Percentiles rank a stretch among this genome's conserved stretches.
These are phyloP conservation scores for Barbus barbus DNA, from an alignment of 2,113 vertebrate genomes.

Conservation along the genomic window DNA sequence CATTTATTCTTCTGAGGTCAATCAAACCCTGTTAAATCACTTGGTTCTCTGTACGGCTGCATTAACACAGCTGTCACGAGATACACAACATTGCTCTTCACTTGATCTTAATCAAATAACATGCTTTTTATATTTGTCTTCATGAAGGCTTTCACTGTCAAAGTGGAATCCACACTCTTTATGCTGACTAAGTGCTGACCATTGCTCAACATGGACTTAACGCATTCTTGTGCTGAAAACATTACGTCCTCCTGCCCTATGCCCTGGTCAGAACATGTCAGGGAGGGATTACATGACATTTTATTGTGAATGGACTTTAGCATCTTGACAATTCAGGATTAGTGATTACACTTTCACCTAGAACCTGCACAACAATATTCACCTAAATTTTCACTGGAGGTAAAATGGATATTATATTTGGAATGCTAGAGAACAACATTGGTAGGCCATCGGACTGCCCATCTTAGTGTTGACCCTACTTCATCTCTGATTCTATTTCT, in stretches of 20 bases:
- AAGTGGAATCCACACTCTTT: neutral
- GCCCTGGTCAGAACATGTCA: neutral
- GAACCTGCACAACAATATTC: neutral
- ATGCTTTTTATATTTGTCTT: neutral
- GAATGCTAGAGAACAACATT: neutral
- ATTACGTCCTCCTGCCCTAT: slow-evolving; percentile 8
- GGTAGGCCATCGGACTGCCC: too few species aligned
- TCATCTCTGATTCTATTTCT: too few species aligned
- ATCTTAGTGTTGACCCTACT: too few species aligned
- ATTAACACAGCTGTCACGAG: neutral
- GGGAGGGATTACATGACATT: neutral
- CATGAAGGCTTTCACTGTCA: neutral
- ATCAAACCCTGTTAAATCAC: neutral
- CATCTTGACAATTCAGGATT: neutral
- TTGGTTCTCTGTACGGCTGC: neutral
- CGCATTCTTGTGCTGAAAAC: neutral
- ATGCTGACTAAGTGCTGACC: neutral
- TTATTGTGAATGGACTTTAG: slow-evolving; percentile 27
- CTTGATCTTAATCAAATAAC: neutral
- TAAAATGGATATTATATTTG: neutral
- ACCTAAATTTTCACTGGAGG: neutral
- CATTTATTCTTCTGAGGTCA: neutral
- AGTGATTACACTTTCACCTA: neutral
- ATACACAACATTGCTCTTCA: neutral
- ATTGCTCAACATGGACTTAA: slow-evolving; percentile 1